Base-by-base conservation (phyloP, 2,888 invertebrate genomes). In the Sarcophaga subvicina region DNA sequence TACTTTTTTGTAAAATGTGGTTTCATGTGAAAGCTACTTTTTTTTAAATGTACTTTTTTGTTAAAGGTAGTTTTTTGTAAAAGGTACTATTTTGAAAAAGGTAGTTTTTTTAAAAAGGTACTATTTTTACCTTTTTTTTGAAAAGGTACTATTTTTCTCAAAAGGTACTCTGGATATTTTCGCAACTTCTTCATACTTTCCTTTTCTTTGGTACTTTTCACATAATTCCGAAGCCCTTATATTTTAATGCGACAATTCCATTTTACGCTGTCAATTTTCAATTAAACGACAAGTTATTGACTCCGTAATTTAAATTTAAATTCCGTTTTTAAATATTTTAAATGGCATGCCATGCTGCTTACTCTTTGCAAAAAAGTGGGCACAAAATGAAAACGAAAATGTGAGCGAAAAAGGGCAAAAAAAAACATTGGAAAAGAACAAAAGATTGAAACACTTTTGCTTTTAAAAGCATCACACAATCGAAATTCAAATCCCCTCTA, bases 381-480 rank as follows among this genome's bases (percentile, higher is more conserved):
- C 54, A 54, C 54, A 54, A 54, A 54, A 54, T 49, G 4, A 69
- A 75, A 47, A 69, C 54, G 63, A 49, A 75, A 4, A 25, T 62
- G 49, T 11, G 60, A 3, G 69, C 8, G n/a, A 54, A 25, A 49
- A 54, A 69, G 20, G 37, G 8, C 0, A 8, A 37, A 37, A 37
- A 37, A 37, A 37, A 37, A 37, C 37, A 10, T 37, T 37, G 8
- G 1, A 37, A 8, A 37, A 37, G 37, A 37, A 37, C 3, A 20
- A 6, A 12, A 47, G 27, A 59, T 67, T 62, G 20, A n/a, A 62
- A 64, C 54, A 70, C 64, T 71, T 82, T 77, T 70, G 77, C 59
- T 82, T 82, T 82, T 71, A 49, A 54, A 75, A 76, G 37, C 63
- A 45, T 22, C 22, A 45, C 54, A 59, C 49, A 37, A 37, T 37